Conservation (phyloP, 2,888 invertebrate species). For the Orthosia gothica region DNA sequence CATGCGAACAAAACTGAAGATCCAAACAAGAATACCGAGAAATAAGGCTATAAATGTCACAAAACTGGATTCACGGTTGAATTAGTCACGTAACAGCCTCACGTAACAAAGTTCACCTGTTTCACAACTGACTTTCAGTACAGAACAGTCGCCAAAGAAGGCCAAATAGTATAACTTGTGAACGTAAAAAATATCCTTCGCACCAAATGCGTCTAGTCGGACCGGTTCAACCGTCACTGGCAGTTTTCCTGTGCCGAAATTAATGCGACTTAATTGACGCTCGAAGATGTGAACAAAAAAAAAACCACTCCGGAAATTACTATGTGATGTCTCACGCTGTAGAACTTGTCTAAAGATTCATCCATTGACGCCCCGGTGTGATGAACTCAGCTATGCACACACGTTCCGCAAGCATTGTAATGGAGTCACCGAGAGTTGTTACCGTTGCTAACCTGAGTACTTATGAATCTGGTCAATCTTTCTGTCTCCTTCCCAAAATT, state of each 20-base stretch:
- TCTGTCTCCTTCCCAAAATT: constrained; percentile 31
- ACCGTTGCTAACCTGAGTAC: constrained; percentile 33
- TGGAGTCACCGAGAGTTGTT: constrained; percentile 25
- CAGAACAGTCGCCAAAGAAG: constrained; percentile 74
- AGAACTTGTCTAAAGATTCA: constrained; percentile 51
- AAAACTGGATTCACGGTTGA: constrained; percentile 44
- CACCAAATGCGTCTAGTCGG: constrained; percentile 73
- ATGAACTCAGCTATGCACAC: constrained; percentile 50
- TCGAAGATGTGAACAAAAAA: constrained; percentile 73
- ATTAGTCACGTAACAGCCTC: constrained; percentile 57
- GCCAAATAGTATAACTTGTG: constrained; percentile 74
- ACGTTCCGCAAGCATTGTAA: constrained; percentile 58
- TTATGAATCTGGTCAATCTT: constrained; percentile 13
- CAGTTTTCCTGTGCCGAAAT: constrained; percentile 80
- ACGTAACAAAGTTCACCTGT: constrained; percentile 74
- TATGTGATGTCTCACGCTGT: constrained; percentile 72
- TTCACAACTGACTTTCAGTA: constrained; percentile 70
- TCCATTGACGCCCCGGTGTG: constrained; percentile 59
- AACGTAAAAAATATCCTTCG: constrained; percentile 83
- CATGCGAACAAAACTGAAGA: constrained; percentile 12
- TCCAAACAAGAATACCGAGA: constrained; percentile 22
- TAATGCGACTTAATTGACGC: constrained; percentile 79
- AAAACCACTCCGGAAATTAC: constrained; percentile 82
- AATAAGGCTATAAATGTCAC: constrained; percentile 31
- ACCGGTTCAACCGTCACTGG: constrained; percentile 82